Evolutionary conservation across 2,113 vertebrate genomes (phyloP), one percentile per base, ranked within the genome.

Genomic region (Ictidomys tridecemlineatus): DNA sequence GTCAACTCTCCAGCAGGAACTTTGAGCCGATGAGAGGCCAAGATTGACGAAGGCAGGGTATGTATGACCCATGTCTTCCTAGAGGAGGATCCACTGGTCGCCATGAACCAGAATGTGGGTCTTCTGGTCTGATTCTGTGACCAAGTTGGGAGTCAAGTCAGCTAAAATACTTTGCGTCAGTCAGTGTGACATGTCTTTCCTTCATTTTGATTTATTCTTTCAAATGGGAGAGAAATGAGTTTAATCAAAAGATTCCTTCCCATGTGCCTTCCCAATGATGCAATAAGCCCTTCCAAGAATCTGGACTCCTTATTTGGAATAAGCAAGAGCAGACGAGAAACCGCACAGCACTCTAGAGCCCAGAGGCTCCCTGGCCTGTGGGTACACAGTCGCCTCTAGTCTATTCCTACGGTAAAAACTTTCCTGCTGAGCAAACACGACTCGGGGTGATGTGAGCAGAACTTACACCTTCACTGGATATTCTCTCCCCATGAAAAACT

Each of bases 71-170:
- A 0, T 34, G n/a, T 5, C 4, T 74, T 63, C 76, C 53, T 17
- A 28, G 65, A 74, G 26, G 28, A 28, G 30, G 65, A 17, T 30
- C 45, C 14, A 11, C 30, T 8, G 42, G 86, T 28, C 11, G 78
- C 61, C 3, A 6, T 11, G 42, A 48, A 45, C 45, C 53, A 17
- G 18, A 69, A 2, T 0, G 0, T 0, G 5, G 26, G 4, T 70
- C 70, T 82, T 74, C 10, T 16, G 30, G 78, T 74, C 74, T 18
- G 70, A 65, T 37, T 63, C 48, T 83, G 61, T 42, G 48, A 18
- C 73, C 89, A 73, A 86, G 51, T 8, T 1, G 79, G 88, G 67
- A 89, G n/a, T 16, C n/a, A 70, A 65, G 39, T 8, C 16, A 22
- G 79, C 7, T 34, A 14, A 63, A 51, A 61, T 22, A 20, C 24